These are phyloP conservation scores for Thermophis baileyi DNA, from an alignment of 2,113 vertebrate genomes.

Conservation along the genomic window DNA sequence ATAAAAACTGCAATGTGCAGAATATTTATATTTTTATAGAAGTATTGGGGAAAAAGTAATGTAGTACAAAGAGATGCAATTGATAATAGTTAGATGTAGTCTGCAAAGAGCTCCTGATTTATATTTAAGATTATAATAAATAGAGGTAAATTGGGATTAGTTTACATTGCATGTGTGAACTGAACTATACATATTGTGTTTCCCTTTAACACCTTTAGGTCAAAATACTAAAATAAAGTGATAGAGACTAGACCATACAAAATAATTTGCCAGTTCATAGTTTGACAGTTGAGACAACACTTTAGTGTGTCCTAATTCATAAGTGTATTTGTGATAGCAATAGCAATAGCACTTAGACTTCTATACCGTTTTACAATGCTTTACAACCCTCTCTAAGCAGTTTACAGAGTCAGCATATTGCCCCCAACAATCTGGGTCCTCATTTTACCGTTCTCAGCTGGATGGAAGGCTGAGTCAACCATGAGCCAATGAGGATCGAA, in stretches of 20 bases:
- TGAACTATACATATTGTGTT: too few relatives aligned
- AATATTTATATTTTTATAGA: background rate
- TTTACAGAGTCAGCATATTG: background rate
- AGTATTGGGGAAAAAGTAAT: background rate
- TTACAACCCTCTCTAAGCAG: background rate
- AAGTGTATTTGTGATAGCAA: background rate
- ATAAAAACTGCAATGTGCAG: background rate
- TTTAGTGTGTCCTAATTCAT: background rate
- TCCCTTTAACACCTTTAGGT: background rate
- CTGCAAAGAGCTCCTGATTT: background rate
- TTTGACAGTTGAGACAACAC: background rate
- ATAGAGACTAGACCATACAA: background rate
- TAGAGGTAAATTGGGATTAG: background rate
- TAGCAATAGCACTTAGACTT: background rate
- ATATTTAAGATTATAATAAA: background rate
- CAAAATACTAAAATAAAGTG: background rate
- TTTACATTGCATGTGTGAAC: background rate
- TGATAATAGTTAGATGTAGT: background rate
- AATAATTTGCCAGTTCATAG: background rate
- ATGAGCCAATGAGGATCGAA: background rate
- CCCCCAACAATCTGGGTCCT: background rate
- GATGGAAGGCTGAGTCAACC: background rate
- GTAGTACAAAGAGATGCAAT: background rate
- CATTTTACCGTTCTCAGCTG: background rate
- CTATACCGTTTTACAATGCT: background rate